Evolutionary conservation across 2,797 vertebrate species (phyloP), one percentile per base, ranked within the genome.

Genomic region (Micropoecilia bifurca): DNA sequence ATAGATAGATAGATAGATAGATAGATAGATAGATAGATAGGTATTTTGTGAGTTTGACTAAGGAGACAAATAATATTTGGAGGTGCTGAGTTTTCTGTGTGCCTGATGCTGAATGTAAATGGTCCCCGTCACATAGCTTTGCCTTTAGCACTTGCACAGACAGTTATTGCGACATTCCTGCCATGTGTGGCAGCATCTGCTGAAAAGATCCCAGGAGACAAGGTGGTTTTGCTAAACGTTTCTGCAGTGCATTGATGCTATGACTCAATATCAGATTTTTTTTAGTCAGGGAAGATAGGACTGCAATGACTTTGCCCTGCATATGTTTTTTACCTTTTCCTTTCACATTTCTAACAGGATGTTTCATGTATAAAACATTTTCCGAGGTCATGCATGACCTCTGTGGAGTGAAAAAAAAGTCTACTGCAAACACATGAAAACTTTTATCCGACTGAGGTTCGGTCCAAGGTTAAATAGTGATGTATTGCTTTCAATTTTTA

Each of bases 171-270:
- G 12, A 81, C 83, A 83, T 85, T 79, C 80, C 85, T 80, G 69
- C 83, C 85, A 81, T 83, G 75, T 87, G 48, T 86, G 83, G 84
- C 80, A 80, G 72, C n/a, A 55, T 83, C 80, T 89, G 82, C 85
- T 80, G 68, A 41, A 85, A 78, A 55, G 76, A 81, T 90, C 89
- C 80, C 81, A 20, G 75, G 82, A 85, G 89, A 89, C 71, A 48
- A 59, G 76, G 73, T 68, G 77, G 66, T 81, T 41, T 87, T 66
- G 79, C 75, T 73, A 47, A 85, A 91, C 73, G 79, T 88, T 90
- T 85, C 30, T 76, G 53, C 80, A 71, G 61, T 55, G 73, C 61
- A 57, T 45, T 53, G 46, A 72, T 82, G 53, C 63, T 45, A 46
- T 25, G 77, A 80, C 68, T 79, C 46, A 39, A 39, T 77, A 73